Evolutionary conservation across 92 coral and sea anemone genomes (phyloP).

Genomic region (Phenganax subtilis): DNA sequence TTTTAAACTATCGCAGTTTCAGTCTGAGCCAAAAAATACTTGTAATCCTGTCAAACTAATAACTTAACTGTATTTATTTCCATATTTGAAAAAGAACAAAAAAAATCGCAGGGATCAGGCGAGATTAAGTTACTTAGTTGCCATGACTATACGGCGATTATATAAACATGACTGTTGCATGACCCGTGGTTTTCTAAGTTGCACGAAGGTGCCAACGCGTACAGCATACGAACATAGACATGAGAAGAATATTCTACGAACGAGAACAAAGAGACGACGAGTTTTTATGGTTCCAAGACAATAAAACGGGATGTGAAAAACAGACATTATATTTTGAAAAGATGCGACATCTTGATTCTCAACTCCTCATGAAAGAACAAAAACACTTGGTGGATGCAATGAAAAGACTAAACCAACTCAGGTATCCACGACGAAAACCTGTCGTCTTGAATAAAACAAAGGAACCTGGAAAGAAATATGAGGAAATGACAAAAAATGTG

Average conservation of each 20-base stretch:
- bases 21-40: too few species aligned
- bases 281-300: constrained; percentile 85
- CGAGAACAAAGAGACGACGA: constrained; percentile 34
- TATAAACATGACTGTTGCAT: background rate
- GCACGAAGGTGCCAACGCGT: background rate
- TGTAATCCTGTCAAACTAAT: too few species aligned
- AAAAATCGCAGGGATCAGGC: background rate
- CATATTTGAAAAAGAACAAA: background rate
- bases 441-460: constrained; percentile 47
- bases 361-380: constrained; percentile 80
- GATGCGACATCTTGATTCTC: constrained; percentile 75
- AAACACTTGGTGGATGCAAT: constrained; percentile 85
- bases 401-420: constrained; percentile 79
- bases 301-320: constrained; percentile 69
- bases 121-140: constrained; percentile 17
- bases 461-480: constrained; percentile 19
- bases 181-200: background rate
- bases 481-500: constrained; percentile 3
- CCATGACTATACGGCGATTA: background rate
- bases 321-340: constrained; percentile 81
- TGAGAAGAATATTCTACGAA: constrained; percentile 18
- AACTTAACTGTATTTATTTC: background rate
- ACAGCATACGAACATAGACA: background rate
- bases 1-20: too few species aligned
- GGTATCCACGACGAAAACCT: constrained; percentile 75